Percentiles rank a stretch among this genome's conserved stretches.
Evolutionary conservation across 2,797 vertebrate genomes (phyloP).

Genomic region (Calcarius lapponicus): DNA sequence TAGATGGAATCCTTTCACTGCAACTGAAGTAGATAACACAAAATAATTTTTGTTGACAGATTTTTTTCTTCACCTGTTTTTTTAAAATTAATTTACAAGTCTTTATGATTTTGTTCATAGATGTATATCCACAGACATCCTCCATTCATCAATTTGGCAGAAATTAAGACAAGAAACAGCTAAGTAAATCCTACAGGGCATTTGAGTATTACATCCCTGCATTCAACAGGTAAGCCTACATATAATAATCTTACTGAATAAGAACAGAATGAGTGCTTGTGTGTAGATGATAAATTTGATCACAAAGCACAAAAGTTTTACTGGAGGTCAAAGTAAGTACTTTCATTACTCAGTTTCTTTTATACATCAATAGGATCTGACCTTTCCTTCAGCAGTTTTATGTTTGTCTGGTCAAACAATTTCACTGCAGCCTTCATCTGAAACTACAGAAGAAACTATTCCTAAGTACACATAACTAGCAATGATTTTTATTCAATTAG

Average conservation of each 20-base stretch:
- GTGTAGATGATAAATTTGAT: neutral
- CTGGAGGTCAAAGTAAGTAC: neutral
- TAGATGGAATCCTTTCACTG: conserved; percentile 20
- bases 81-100: neutral
- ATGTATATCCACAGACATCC: neutral
- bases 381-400: neutral
- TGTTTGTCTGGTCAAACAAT: neutral
- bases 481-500: neutral
- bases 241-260: neutral
- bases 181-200: neutral
- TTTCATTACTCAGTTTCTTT: neutral
- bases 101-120: neutral
- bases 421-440: neutral
- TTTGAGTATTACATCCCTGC: neutral
- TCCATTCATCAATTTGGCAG: neutral
- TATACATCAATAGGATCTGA: neutral
- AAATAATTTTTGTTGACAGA: conserved; percentile 5
- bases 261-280: neutral
- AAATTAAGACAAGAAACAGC: neutral
- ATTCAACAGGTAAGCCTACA: neutral
- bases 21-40: neutral
- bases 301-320: neutral
- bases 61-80: conserved; percentile 15
- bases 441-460: neutral
- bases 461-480: neutral